A percentile compares a stretch with the other conserved stretches of the same genome.
These are phyloP conservation scores for Dendrolimus punctatus DNA, from an alignment of 1,140 invertebrate species.

Conservation along the genomic window DNA sequence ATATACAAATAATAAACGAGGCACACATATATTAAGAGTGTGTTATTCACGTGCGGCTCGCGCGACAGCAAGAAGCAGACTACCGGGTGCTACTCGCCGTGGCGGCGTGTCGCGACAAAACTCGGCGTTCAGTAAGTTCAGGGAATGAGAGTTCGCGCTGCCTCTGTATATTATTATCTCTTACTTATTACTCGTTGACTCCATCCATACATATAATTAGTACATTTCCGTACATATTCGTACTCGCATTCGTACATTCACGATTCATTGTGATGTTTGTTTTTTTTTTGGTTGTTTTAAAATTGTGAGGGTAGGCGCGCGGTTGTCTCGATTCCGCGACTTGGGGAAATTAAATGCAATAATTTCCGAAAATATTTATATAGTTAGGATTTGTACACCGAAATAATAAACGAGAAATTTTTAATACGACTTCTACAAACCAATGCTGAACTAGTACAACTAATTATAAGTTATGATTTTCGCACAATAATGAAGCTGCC, in stretches of 20 bases:
- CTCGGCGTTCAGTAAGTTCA: constrained; percentile 93
- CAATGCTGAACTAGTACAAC: too few relatives aligned
- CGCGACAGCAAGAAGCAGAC: constrained; percentile 75
- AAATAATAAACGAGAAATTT: too few relatives aligned
- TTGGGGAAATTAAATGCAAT: too few relatives aligned
- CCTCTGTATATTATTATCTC: constrained; percentile 38
- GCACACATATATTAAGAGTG: constrained; percentile 31
- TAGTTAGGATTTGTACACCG: too few relatives aligned
- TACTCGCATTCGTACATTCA: constrained; percentile 8
- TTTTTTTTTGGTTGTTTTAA: too few relatives aligned
- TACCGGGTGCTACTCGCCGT: constrained; percentile 85
- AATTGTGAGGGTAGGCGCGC: too few relatives aligned
- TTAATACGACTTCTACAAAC: too few relatives aligned
- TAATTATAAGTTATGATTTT: too few relatives aligned
- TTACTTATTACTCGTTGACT: constrained; percentile 31
- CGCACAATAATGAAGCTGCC: too few relatives aligned
- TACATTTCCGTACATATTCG: too few relatives aligned
- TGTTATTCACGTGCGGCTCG: constrained; percentile 26
- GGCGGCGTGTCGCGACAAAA: constrained; percentile 91
- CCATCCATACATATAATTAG: constrained; percentile 14
- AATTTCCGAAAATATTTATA: too few relatives aligned
- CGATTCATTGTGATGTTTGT: background rate
- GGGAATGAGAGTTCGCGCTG: constrained; percentile 40
- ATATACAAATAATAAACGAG: background rate
- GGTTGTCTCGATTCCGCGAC: too few relatives aligned